phyloP scores from a whole-genome alignment of 2,113 vertebrate species.

The Eidolon helvum region DNA sequence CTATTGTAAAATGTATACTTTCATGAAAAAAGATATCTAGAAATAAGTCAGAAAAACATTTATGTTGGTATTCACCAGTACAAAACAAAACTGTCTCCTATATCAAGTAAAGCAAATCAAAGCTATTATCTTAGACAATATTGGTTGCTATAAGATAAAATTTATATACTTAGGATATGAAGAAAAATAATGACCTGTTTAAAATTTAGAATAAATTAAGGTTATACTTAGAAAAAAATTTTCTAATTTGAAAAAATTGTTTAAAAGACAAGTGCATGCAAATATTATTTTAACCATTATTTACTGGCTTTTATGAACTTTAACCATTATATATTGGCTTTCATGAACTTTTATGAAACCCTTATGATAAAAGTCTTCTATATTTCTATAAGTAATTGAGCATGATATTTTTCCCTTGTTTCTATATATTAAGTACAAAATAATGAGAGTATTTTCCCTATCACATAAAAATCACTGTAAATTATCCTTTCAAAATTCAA shows the following conservation, averaged over 20 bases:
- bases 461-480: conserved; percentile 38
- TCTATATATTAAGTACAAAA: neutral
- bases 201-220: neutral
- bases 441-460: neutral
- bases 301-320: neutral
- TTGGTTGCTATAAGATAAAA: neutral
- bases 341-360: neutral
- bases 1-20: neutral
- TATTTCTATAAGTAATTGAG: neutral
- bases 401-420: neutral
- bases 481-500: conserved; percentile 48
- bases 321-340: neutral
- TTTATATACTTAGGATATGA: neutral
- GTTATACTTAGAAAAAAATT: neutral
- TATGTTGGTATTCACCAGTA: neutral
- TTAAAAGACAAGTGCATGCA: neutral
- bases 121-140: neutral
- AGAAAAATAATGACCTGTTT: neutral
- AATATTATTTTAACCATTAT: neutral
- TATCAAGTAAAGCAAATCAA: neutral
- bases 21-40: neutral
- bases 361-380: neutral
- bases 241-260: neutral
- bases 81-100: neutral
- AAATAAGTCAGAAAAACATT: neutral